Conservation (phyloP, 2,797 vertebrate species). For the Erpetoichthys calabaricus region DNA sequence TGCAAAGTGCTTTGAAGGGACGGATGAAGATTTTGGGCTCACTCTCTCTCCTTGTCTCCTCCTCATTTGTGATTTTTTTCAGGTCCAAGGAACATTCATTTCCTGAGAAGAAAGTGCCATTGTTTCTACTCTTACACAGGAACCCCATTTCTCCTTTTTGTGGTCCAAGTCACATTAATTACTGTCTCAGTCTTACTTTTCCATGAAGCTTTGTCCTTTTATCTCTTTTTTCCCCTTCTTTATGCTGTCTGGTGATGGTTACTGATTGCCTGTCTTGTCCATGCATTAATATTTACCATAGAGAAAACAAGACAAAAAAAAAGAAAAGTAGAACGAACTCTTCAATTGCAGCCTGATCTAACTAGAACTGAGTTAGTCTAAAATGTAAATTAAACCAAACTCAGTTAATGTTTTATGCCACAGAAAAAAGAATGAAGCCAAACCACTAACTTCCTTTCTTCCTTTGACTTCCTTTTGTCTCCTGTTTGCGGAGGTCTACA, state of each 20-base stretch:
- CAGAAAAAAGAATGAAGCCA: conserved; percentile 28
- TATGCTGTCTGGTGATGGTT: conserved; percentile 83
- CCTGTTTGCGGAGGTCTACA: conserved; percentile 33
- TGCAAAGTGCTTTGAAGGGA: no score
- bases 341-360: conserved; percentile 99
- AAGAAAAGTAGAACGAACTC: conserved; percentile 55
- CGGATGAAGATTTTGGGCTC: no score
- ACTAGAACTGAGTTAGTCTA: conserved; percentile 49
- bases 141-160: conserved; percentile 28
- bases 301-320: conserved; percentile 26
- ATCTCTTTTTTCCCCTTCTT: conserved; percentile 42
- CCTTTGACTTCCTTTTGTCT: conserved; percentile 19
- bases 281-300: conserved; percentile 53
- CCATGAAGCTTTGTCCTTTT: conserved; percentile 48
- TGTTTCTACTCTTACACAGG: conserved; percentile 1
- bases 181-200: conserved; percentile 35
- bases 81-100: no score
- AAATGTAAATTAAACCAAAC: conserved; percentile 21
- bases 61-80: no score
- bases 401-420: conserved; percentile 36
- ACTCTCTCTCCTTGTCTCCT: no score
- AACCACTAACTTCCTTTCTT: conserved; percentile 31
- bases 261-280: conserved; percentile 99
- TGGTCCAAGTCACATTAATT: conserved; percentile 38
- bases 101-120: no score